Evolutionary conservation across 2,797 vertebrate species (phyloP), one percentile per base, ranked within the genome.

Genomic region (Sebastes cheni): DNA sequence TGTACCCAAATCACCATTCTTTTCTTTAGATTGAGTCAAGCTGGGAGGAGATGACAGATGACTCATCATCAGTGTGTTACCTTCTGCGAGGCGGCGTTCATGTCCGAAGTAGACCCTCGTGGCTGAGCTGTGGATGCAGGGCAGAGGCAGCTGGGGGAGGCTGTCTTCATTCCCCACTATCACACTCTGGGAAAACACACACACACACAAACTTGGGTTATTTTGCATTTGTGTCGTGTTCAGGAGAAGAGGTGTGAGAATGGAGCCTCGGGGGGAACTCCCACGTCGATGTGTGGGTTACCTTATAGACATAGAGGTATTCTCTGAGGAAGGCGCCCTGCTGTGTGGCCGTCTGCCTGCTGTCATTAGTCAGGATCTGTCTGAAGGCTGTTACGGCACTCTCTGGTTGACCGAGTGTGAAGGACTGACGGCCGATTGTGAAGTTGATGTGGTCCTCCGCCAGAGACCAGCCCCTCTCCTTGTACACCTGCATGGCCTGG

Each of bases 401-500:
- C 67, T 99, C 98, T 20, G 96, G 92, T 77, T 99, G 98, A 18
- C 93, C 91, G 50, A 99, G 96, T 0, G 98, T 99, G 74, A 97
- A 99, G 22, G 98, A 99, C 92, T 99, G 98, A 2, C 98, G 97
- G 0, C 98, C 98, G 8, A 99, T 98, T 18, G 97, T 99, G 91
- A 99, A 99, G 92, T 99, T 99, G 88, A 99, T 99, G 75, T 99
- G 98, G 91, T 99, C 98, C 86, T 99, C 98, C 14, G 98, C 98
- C 70, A 99, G 93, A 77, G 97, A 97, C 98, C 98, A 99, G 80
- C 97, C 97, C 82, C 98, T 97, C 20, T 97, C 97, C 91, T 97
- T 97, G 92, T 99, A 99, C 80, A 99, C 97, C 93, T 99, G 98
- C 98, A 99, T 98, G 77, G 98, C 98, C 93, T 99, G 98, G 89